Conservation (phyloP, 2,797 vertebrate genomes). For the Heliangelus exortis region DNA sequence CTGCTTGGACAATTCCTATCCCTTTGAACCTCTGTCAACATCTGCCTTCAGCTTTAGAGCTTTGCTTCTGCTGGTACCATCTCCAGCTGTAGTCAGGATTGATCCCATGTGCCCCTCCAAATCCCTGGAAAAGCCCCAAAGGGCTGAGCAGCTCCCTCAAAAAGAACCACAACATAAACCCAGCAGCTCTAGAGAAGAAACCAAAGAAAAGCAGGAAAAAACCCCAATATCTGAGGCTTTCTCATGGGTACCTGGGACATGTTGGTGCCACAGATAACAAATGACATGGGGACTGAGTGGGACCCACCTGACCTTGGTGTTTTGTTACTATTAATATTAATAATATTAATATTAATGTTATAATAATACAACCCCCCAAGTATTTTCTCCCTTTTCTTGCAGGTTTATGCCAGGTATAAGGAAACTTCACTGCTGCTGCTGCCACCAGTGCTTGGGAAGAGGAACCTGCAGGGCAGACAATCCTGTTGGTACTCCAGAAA, state of each 20-base stretch:
- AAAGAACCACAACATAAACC: neutral
- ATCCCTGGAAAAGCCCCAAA: neutral
- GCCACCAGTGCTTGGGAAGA: neutral
- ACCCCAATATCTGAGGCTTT: rapidly evolving
- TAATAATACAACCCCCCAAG: neutral
- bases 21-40: neutral
- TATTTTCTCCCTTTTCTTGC: neutral
- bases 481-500: neutral
- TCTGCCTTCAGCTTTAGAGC: neutral
- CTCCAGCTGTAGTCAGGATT: neutral
- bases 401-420: neutral
- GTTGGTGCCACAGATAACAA: neutral
- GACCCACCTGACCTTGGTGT: neutral
- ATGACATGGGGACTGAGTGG: neutral
- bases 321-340: neutral
- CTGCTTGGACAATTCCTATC: neutral
- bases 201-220: neutral
- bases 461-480: neutral
- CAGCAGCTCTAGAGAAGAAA: neutral
- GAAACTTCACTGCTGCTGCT: neutral
- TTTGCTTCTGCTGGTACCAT: neutral
- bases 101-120: neutral
- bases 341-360: no score
- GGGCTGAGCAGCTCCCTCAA: neutral
- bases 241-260: neutral